These are phyloP conservation scores for Nasonovia ribisnigri DNA, from an alignment of 2,888 invertebrate genomes.

Conservation along the genomic window DNA sequence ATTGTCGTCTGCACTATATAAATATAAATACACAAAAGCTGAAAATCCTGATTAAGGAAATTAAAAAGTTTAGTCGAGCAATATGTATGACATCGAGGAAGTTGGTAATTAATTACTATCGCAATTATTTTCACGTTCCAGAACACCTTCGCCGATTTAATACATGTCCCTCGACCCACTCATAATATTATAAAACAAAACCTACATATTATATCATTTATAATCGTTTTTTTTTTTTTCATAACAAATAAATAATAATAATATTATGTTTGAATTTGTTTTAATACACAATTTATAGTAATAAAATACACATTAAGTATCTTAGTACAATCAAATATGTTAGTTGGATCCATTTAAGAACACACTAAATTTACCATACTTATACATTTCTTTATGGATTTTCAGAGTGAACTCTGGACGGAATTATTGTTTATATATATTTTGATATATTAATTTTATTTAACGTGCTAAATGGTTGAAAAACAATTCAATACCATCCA, in stretches of 20 bases:
- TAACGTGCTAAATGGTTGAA: neutral
- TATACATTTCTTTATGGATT: neutral
- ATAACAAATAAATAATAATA: neutral
- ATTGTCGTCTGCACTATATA: neutral
- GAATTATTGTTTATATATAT: neutral
- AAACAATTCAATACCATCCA: neutral
- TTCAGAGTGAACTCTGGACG: neutral
- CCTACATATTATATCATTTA: neutral
- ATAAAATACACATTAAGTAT: neutral
- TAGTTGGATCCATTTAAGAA: neutral
- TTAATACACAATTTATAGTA: neutral
- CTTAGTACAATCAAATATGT: neutral
- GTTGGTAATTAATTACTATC: neutral
- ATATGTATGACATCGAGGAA: neutral
- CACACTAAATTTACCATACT: neutral
- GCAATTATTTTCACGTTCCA: neutral
- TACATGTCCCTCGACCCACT: neutral
- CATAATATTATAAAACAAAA: neutral
- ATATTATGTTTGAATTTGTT: neutral
- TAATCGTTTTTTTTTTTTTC: neutral
- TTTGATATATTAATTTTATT: neutral
- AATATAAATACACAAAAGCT: neutral
- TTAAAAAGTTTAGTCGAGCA: neutral
- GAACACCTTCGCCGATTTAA: neutral
- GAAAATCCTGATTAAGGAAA: neutral